Evolutionary conservation across 2,113 vertebrate species (phyloP), one percentile per base, ranked within the genome.

Genomic region (Otocyon megalotis): DNA sequence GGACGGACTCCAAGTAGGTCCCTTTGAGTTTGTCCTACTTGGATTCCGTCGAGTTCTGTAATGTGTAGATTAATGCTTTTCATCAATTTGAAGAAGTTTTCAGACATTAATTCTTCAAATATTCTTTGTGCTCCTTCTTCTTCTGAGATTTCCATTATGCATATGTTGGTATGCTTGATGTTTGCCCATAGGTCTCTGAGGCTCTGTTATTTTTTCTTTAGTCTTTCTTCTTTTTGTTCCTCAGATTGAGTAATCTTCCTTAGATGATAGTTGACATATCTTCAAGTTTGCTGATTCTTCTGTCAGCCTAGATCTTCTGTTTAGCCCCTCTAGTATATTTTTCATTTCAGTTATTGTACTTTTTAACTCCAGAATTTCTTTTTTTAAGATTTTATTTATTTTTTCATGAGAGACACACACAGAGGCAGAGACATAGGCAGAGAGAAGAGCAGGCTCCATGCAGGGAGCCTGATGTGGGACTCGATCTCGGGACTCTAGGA

Each of bases 11-110:
- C 77, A 89, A 19, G 19, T 63, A n/a, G 43, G 28, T 88, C 17
- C 77, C 71, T 88, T 88, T 50, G 37, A 76, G 16, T 86, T 89
- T 95, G 67, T 95, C 67, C 84, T 88, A 28, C 11, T 69, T 96
- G 54, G 5, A 88, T 30, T 85, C n/a, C 54, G 1, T 84, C 43
- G 30, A 95, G 20, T 74, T 77, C 72, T 88, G 17, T 91, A n/a
- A n/a, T 84, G 17, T 96, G 13, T 95, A 79, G 28, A 88, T 91
- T 93, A 88, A 63, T 85, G 56, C 50, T 95, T 83, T 87, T 62
- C 74, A 81, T 71, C 65, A 90, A 5, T 82, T 87, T 76, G 35
- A 32, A 24, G 53, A 90, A 81, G 17, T 26, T 92, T 63, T 89
- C 8, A 48, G 62, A 53, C 67, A 90, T 93, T 90, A 74, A 50